phyloP scores from a whole-genome alignment of 2,113 vertebrate genomes.

The Synodontis membranacea region DNA sequence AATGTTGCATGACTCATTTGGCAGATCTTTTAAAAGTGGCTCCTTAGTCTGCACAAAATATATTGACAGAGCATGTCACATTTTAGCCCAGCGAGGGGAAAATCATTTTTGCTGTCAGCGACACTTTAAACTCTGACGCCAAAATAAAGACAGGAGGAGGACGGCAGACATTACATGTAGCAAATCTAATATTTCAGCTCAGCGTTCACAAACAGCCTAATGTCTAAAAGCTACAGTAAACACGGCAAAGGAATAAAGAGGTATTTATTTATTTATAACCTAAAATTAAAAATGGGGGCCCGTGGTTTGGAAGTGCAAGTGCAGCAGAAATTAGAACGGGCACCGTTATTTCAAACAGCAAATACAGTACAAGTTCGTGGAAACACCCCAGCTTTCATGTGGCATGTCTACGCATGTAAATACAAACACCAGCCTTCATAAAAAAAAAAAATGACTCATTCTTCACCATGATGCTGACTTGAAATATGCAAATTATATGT shows the following conservation, averaged over 20 bases:
- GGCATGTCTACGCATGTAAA: not conserved
- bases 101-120: constrained; percentile 17
- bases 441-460: constrained; percentile 1
- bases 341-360: constrained; percentile 4
- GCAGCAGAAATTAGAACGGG: not conserved
- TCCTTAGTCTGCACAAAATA: constrained; percentile 19
- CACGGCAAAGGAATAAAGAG: constrained; percentile 30
- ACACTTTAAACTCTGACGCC: constrained; percentile 26
- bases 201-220: constrained; percentile 25
- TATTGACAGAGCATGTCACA: constrained; percentile 33
- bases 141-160: constrained; percentile 25
- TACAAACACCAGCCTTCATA: too few relatives aligned
- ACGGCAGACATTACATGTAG: constrained; percentile 34
- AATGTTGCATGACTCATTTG: constrained; percentile 14
- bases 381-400: constrained; percentile 18
- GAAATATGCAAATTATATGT: not conserved
- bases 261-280: constrained; percentile 28
- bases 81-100: constrained; percentile 19
- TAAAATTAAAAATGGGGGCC: constrained; percentile 9
- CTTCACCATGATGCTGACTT: not conserved
- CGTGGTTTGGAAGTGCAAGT: constrained; percentile 23
- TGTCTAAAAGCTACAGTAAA: constrained; percentile 17
- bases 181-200: constrained; percentile 28
- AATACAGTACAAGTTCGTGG: not conserved
- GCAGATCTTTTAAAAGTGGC: constrained; percentile 17